Conservation (phyloP, 1,140 invertebrate species). For the Euwallacea fornicatus region DNA sequence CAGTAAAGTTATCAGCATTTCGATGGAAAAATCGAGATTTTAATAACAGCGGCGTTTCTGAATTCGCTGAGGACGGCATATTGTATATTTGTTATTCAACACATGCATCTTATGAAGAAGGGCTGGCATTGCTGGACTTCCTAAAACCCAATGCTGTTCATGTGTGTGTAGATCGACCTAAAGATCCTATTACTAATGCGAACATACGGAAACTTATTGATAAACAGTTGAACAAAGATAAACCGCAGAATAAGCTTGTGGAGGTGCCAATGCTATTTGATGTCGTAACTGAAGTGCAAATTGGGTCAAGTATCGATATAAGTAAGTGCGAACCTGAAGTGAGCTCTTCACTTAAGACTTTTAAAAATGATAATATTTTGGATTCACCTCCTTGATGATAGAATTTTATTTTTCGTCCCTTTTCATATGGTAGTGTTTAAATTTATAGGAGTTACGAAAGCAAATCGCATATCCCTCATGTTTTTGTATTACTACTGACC, state of each 20-base stretch:
- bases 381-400: background rate
- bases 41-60: constrained; percentile 43
- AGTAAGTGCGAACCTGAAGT: no score
- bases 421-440: no score
- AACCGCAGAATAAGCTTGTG: background rate
- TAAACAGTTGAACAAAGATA: constrained; percentile 45
- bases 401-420: background rate
- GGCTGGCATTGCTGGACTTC: constrained; percentile 58
- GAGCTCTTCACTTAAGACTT: background rate
- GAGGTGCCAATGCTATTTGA: no score
- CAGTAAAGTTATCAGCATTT: constrained; percentile 57
- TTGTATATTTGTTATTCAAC: constrained; percentile 64
- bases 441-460: no score
- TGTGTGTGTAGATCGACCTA: constrained; percentile 55
- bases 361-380: background rate
- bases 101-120: constrained; percentile 64
- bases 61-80: constrained; percentile 39
- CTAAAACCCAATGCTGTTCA: constrained; percentile 58
- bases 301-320: no score
- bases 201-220: constrained; percentile 43
- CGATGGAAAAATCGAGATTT: constrained; percentile 56
- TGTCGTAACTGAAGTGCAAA: no score
- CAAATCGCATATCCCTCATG: no score
- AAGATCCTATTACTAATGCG: constrained; percentile 25
- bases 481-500: no score